Base-by-base conservation (phyloP, 2,888 invertebrate genomes). In the Oscheius myriophilus region DNA sequence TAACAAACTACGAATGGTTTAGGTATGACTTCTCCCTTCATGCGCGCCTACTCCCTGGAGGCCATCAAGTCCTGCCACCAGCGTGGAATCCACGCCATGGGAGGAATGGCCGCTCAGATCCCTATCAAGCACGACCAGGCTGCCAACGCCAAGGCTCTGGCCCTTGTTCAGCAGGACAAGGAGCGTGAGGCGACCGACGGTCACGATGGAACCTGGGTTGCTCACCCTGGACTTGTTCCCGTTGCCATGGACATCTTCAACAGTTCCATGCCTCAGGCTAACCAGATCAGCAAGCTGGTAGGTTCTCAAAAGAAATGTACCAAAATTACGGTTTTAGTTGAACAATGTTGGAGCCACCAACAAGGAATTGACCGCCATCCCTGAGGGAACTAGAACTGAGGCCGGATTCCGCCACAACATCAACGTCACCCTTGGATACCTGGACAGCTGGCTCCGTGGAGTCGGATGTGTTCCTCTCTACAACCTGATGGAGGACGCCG, bases 171-270 rank as follows among this genome's bases (percentile, higher is more conserved):
- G 63, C 86, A 85, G 23, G 87, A 85, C 52, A 87, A 87, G 75
- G 83, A 84, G 55, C 78, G 84, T 7, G 87, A 87, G 75, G 86
- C 84, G 9, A 78, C 81, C 39, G 87, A 87, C 57, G 87, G 91
- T 0, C 90, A 91, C 0, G 91, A 92, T 82, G 92, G 92, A 1
- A 92, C 92, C 80, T 90, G 92, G 90, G 90, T 92, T 6, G 91
- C 91, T 75, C 92, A 92, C 84, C 86, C 90, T 0, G 88, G 90
- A 46, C 87, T 91, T 3, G 90, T 92, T 16, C 89, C 90, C 39
- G 69, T 87, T 43, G 87, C 86, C 54, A 80, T 76, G 59, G 72
- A 85, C 59, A 83, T 87, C 18, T 80, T 80, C 69, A 71, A 78
- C 49, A 43, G 63, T 18, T 55, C 61, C 63, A 81, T 81, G 79